Evolutionary conservation across 2,888 invertebrate genomes (phyloP).

Genomic region (Pristionchus exspectatus): DNA sequence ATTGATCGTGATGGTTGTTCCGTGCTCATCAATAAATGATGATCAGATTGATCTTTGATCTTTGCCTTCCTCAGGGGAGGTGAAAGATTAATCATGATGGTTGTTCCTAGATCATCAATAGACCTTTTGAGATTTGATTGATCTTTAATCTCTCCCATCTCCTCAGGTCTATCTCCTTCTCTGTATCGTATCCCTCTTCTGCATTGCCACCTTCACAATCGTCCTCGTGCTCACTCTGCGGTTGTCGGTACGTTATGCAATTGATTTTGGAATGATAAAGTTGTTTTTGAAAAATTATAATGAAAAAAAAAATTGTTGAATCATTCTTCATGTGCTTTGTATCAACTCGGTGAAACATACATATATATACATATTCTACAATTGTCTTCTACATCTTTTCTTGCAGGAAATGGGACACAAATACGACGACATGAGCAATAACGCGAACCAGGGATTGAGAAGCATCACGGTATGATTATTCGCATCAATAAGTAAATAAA

Average conservation of each 20-base stretch:
- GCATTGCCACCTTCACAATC: constrained; percentile 52
- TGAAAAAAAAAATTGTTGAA: neutral
- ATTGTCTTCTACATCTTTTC: too few species aligned
- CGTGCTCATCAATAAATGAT: too few species aligned
- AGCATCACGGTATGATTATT: constrained; percentile 30
- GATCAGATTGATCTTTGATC: neutral
- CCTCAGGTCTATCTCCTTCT: constrained; percentile 51
- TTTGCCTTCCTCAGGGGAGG: neutral
- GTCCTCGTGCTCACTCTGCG: constrained; percentile 43
- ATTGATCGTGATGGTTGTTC: too few species aligned
- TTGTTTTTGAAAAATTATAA: neutral
- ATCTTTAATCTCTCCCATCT: neutral
- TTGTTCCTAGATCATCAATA: too few species aligned
- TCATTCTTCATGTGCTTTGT: neutral
- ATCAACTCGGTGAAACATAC: neutral
- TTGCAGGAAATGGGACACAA: constrained; percentile 48
- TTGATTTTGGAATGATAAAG: neutral
- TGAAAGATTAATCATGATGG: too few species aligned
- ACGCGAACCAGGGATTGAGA: constrained; percentile 37
- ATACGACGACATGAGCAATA: constrained; percentile 52
- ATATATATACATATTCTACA: too few species aligned
- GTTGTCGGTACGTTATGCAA: neutral
- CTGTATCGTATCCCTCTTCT: constrained; percentile 48
- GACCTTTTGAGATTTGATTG: neutral
- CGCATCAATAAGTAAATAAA: neutral